These are phyloP conservation scores for Muschampia plurimacula DNA, from an alignment of 2,888 invertebrate species.

Conservation along the genomic window DNA sequence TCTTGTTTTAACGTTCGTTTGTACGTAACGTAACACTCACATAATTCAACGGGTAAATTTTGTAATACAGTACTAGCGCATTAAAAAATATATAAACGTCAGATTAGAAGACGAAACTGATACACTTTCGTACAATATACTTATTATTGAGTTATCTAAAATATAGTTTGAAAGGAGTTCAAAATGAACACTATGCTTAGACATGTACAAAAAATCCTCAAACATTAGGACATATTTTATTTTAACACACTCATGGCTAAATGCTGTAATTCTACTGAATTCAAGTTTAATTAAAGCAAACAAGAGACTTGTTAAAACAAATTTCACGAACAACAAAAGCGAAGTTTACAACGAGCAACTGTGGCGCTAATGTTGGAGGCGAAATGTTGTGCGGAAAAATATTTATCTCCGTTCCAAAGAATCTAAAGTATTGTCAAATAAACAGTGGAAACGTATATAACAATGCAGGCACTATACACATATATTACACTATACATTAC, in stretches of 20 bases:
- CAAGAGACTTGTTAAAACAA: constrained; percentile 13
- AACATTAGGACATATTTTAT: constrained; percentile 46
- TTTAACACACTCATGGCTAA: neutral
- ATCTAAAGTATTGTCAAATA: constrained; percentile 18
- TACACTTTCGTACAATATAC: too few relatives aligned
- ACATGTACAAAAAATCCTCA: neutral
- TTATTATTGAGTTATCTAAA: too few relatives aligned
- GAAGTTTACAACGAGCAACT: constrained; percentile 5
- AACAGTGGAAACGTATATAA: constrained; percentile 21
- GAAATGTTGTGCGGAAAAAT: constrained; percentile 18
- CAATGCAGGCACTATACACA: too few relatives aligned
- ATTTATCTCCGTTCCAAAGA: constrained; percentile 19
- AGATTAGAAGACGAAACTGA: too few relatives aligned
- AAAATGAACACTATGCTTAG: too few relatives aligned
- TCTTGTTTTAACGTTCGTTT: too few relatives aligned
- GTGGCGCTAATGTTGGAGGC: constrained; percentile 21
- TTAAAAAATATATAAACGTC: too few relatives aligned
- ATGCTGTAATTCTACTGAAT: constrained; percentile 1
- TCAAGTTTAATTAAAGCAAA: constrained; percentile 16
- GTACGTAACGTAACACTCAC: too few relatives aligned
- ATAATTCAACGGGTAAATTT: too few relatives aligned
- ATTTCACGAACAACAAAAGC: constrained; percentile 22
- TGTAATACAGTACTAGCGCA: too few relatives aligned
- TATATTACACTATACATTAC: constrained; percentile 41
- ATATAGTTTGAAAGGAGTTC: too few relatives aligned